Evolutionary conservation across 2,113 vertebrate genomes (phyloP), one percentile per base, ranked within the genome.

Genomic region (Blennius ocellaris): DNA sequence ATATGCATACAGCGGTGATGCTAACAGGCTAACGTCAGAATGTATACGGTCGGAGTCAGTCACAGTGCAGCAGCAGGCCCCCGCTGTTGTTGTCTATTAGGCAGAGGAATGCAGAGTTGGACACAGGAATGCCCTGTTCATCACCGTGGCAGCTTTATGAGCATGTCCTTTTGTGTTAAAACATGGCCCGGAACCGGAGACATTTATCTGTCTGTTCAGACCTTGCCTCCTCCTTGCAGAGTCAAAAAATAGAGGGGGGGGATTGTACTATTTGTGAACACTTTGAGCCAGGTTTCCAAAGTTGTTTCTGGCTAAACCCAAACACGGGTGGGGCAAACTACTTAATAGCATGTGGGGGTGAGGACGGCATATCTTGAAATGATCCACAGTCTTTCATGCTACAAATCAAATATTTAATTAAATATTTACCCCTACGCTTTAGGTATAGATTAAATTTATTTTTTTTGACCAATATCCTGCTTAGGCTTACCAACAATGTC

Each of bases 111-210:
- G 89, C 61, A 62, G 85, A 76, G 73, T 79, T 82, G 82, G 73
- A 89, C 84, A 76, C 78, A 83, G 85, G 91, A 92, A 91, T 90
- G 85, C 65, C 79, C 76, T 72, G 67, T 90, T 87, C 89, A 88
- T 90, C 89, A 89, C 84, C 52, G 38, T 90, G 91, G 90, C 90
- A 90, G 85, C 64, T 92, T 92, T 90, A 92, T 78, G 82, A 85
- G 85, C 73, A 15, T 56, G 81, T 81, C 64, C 57, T 65, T 90
- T 87, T 88, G 87, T 85, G 85, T 82, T 89, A 53, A 80, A 89
- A 86, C 84, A 82, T 40, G 50, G 59, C 55, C 75, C 17, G 41
- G 61, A 65, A 80, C 63, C 63, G 53, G 62, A 60, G 53, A 71
- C 52, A 30, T 59, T 70, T 85, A 2, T 78, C 73, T 76, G 55